Conservation (phyloP, 1,140 invertebrate genomes). For the Ctenoplectra terminalis region DNA sequence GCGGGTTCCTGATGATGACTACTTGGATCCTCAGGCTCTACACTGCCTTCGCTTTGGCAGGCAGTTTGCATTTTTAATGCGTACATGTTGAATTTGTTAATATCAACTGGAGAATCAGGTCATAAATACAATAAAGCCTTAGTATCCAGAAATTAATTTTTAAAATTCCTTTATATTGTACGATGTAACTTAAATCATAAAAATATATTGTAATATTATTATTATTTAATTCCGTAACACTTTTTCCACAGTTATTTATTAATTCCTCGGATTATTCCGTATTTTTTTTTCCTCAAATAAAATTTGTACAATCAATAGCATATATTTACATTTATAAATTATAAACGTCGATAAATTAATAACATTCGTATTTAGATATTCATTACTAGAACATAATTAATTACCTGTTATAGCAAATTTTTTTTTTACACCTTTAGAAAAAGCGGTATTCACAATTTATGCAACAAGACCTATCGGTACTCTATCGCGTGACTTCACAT, state of each 20-base stretch:
- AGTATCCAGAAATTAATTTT: background rate
- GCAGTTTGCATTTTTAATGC: constrained; percentile 80
- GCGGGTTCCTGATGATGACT: constrained; percentile 79
- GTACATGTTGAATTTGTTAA: constrained; percentile 74
- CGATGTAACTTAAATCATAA: constrained; percentile 16
- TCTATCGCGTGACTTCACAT: background rate
- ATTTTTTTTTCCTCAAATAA: no score
- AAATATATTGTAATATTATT: background rate
- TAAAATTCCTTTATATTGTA: background rate
- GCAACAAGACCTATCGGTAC: background rate
- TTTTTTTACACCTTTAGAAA: background rate
- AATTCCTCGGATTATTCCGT: no score
- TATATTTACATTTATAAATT: no score
- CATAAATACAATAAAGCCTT: background rate
- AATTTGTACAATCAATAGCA: no score
- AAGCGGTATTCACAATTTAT: background rate
- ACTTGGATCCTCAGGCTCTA: constrained; percentile 74
- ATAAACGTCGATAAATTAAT: no score
- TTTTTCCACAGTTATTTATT: background rate
- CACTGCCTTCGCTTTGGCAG: constrained; percentile 78
- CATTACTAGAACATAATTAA: background rate
- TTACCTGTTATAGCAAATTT: background rate
- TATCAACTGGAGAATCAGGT: background rate
- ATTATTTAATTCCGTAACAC: background rate
- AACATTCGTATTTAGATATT: no score